These are phyloP conservation scores for Umimayanthus chanpuru DNA, from an alignment of 92 coral and sea anemone genomes.

Conservation along the genomic window DNA sequence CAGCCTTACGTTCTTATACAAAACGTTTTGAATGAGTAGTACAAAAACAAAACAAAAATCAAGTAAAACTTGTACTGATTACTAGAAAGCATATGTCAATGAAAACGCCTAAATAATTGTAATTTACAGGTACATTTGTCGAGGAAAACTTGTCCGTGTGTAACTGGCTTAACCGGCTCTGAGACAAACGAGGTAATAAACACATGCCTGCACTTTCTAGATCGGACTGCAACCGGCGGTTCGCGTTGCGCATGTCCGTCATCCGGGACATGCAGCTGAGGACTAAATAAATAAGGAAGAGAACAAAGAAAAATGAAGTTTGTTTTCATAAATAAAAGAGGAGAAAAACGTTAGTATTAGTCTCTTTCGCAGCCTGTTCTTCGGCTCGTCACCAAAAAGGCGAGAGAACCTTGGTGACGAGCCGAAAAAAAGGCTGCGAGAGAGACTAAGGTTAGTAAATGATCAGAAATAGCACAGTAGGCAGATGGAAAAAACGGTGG, in stretches of 20 bases:
- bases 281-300: neutral
- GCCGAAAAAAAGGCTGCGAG: no score
- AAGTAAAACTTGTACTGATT: neutral
- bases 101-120: neutral
- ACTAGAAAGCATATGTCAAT: neutral
- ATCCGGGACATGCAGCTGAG: conserved; percentile 39
- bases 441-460: neutral
- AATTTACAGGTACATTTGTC: neutral
- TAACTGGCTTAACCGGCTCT: neutral
- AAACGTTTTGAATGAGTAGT: no score
- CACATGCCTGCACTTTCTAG: conserved; percentile 52
- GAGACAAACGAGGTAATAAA: neutral
- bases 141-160: neutral
- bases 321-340: neutral
- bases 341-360: no score
- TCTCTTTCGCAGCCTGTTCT: no score
- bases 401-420: no score
- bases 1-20: no score
- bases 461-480: neutral
- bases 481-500: neutral
- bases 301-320: neutral
- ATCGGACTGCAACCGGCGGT: neutral
- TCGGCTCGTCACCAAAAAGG: no score
- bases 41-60: no score
- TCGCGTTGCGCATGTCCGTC: conserved; percentile 34